Percentiles rank a stretch among this genome's conserved stretches.
These are phyloP conservation scores for Tetanocera ferruginea DNA, from an alignment of 2,888 invertebrate genomes.

Conservation along the genomic window DNA sequence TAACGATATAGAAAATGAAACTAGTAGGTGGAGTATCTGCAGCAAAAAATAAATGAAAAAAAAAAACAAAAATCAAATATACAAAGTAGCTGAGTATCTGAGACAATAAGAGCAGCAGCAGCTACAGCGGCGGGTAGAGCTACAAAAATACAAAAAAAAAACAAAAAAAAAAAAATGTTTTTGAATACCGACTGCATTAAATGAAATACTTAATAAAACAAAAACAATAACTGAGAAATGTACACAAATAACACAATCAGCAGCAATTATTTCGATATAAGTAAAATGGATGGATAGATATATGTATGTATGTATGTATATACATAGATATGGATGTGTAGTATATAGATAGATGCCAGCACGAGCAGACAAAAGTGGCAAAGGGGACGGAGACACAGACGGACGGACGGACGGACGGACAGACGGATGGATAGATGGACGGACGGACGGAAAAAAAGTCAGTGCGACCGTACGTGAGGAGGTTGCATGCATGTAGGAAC, in stretches of 20 bases:
- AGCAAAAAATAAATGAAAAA: neutral
- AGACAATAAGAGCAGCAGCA: slow-evolving; percentile 19
- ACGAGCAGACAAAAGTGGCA: no score
- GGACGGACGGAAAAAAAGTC: neutral
- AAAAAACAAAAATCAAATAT: neutral
- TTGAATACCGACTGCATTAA: slow-evolving; percentile 4
- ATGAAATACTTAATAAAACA: slow-evolving; percentile 25
- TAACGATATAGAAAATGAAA: neutral
- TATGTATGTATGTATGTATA: neutral
- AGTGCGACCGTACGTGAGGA: neutral
- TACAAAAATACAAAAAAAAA: slow-evolving; percentile 35
- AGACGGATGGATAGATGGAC: neutral
- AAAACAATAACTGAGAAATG: slow-evolving; percentile 25
- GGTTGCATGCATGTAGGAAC: slow-evolving; percentile 4
- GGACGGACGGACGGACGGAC: neutral
- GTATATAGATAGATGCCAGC: no score
- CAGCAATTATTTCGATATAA: slow-evolving; percentile 42
- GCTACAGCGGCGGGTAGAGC: neutral
- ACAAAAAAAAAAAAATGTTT: slow-evolving; percentile 14
- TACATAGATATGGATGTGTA: no score
- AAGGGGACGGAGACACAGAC: neutral
- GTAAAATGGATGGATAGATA: slow-evolving; percentile 14
- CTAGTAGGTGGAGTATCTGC: neutral
- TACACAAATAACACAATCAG: slow-evolving; percentile 37
- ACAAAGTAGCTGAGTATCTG: slow-evolving; percentile 3